Conservation (phyloP, 2,888 invertebrate genomes). For the Hanleya hanleyi region DNA sequence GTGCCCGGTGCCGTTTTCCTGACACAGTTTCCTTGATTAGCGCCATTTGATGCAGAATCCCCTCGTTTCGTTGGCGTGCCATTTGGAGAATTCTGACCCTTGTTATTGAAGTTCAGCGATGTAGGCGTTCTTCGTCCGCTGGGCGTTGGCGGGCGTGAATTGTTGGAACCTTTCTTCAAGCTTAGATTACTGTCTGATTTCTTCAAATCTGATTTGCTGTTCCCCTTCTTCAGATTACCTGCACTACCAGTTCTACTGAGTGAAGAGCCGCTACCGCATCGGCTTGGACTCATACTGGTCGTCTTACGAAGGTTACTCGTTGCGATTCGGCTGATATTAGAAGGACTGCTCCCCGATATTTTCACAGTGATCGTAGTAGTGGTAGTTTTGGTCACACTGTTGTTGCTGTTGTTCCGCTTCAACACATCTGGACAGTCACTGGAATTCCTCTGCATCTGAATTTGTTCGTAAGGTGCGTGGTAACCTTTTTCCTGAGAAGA, state of each 20-base stretch:
- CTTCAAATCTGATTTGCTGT: slow-evolving; percentile 41
- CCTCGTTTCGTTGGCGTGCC: slow-evolving; percentile 9
- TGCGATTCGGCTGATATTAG: neutral
- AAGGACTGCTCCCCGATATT: neutral
- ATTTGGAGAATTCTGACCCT: slow-evolving; percentile 14
- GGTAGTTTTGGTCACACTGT: neutral
- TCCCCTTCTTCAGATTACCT: slow-evolving; percentile 20
- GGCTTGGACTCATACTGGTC: neutral
- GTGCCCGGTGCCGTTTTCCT: slow-evolving; percentile 26
- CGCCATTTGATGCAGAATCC: neutral
- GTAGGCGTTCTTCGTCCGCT: slow-evolving; percentile 40
- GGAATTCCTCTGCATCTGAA: slow-evolving; percentile 37
- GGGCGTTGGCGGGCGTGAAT: slow-evolving; percentile 55
- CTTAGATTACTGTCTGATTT: slow-evolving; percentile 60
- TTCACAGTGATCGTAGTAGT: neutral
- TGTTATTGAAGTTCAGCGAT: slow-evolving; percentile 9
- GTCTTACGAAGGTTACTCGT: slow-evolving; percentile 6
- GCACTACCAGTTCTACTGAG: slow-evolving; percentile 46
- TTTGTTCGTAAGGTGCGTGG: slow-evolving; percentile 34
- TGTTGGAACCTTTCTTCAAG: slow-evolving; percentile 72
- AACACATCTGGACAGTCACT: slow-evolving; percentile 34
- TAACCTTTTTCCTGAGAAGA: slow-evolving; percentile 32
- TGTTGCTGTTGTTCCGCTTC: neutral
- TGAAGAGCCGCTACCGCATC: slow-evolving; percentile 43
- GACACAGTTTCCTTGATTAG: neutral